phyloP scores from a whole-genome alignment of 2,113 vertebrate genomes.

The Chascanopsetta lugubris region DNA sequence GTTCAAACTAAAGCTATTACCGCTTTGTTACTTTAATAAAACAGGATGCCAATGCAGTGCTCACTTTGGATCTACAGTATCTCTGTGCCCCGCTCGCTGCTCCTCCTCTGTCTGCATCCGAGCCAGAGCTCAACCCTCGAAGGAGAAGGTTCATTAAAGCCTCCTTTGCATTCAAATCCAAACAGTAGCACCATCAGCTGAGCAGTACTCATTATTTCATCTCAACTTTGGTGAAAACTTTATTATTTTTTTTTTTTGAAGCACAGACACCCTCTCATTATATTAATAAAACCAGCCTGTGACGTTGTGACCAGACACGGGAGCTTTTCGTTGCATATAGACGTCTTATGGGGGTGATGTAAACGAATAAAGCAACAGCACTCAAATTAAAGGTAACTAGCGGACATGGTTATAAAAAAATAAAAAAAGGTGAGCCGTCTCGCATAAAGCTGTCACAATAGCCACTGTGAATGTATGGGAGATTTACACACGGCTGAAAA shows the following conservation, averaged over 20 bases:
- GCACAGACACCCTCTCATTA: slow-evolving; percentile 28
- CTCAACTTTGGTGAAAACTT: slow-evolving; percentile 10
- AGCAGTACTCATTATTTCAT: slow-evolving; percentile 38
- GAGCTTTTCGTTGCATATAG: slow-evolving; percentile 4
- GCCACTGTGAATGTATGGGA: slow-evolving; percentile 38
- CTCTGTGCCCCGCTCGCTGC: slow-evolving; percentile 26
- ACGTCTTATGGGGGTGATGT: background rate
- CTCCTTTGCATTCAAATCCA: slow-evolving; percentile 47
- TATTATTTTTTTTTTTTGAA: slow-evolving; percentile 20
- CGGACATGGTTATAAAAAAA: slow-evolving; percentile 6
- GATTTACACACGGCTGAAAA: slow-evolving; percentile 64
- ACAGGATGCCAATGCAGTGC: slow-evolving; percentile 33
- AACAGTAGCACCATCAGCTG: slow-evolving; percentile 27
- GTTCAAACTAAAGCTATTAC: slow-evolving; percentile 33
- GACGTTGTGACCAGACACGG: slow-evolving; percentile 1
- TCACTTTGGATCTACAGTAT: slow-evolving; percentile 7
- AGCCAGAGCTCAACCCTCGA: slow-evolving; percentile 29
- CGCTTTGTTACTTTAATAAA: slow-evolving; percentile 40
- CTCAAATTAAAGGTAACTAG: background rate
- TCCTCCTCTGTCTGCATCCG: slow-evolving; percentile 33
- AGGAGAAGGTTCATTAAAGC: slow-evolving; percentile 67
- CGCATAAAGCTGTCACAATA: slow-evolving; percentile 33
- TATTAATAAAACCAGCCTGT: slow-evolving; percentile 7
- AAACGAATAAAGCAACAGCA: slow-evolving; percentile 7
- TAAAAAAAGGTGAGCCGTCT: slow-evolving; percentile 31